These are phyloP conservation scores for Strix aluco DNA, from an alignment of 2,113 vertebrate species.

Conservation along the genomic window DNA sequence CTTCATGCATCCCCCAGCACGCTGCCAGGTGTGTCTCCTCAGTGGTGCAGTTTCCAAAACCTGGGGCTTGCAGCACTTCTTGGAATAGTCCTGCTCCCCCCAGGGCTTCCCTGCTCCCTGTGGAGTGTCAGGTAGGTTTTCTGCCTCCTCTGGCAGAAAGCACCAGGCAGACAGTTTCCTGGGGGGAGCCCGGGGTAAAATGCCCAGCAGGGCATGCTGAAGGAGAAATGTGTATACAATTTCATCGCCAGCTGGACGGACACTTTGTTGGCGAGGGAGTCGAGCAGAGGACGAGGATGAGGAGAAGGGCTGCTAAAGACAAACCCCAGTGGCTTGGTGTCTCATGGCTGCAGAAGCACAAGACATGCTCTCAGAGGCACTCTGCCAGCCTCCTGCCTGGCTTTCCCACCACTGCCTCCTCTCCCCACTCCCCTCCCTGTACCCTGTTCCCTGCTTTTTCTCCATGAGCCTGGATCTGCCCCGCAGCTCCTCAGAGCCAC, in stretches of 20 bases:
- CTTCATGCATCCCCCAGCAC: neutral
- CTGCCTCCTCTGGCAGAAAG: neutral
- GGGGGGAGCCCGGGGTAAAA: fast-evolving
- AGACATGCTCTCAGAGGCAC: neutral
- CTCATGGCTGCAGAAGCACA: neutral
- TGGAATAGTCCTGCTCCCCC: neutral
- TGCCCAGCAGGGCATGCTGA: neutral
- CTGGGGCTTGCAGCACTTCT: neutral
- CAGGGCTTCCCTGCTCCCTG: neutral
- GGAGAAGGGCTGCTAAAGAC: neutral
- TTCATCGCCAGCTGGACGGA: neutral
- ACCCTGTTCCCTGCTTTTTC: neutral
- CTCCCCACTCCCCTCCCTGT: neutral
- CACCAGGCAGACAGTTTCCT: neutral
- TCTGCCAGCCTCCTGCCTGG: neutral
- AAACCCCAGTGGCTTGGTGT: neutral
- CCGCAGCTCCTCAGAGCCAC: fast-evolving
- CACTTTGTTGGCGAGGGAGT: neutral
- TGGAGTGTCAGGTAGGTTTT: neutral
- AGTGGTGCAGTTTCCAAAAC: neutral
- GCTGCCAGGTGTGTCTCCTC: neutral
- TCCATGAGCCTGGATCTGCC: neutral
- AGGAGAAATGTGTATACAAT: fast-evolving
- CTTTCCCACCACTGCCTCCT: neutral
- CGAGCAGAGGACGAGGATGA: neutral